These are phyloP conservation scores for Cuniculus paca DNA, from an alignment of 2,797 vertebrate genomes.

Conservation along the genomic window DNA sequence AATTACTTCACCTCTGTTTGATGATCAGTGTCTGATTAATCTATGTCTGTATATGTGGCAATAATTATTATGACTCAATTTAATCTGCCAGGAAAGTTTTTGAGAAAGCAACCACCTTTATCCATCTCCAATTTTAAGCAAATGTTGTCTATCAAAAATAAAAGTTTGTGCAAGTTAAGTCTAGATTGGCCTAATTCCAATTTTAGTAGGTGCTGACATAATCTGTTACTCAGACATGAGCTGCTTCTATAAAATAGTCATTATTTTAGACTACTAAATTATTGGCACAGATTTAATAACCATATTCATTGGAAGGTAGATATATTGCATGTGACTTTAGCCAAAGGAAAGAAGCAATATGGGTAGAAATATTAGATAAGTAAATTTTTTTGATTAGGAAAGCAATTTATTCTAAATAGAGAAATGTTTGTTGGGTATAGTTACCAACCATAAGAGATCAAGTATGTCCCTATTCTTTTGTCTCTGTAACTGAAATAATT, in stretches of 20 bases:
- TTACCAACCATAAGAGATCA: background rate
- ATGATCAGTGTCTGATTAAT: constrained; percentile 19
- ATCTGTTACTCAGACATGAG: background rate
- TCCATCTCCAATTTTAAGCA: background rate
- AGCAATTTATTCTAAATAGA: background rate
- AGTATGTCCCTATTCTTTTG: background rate
- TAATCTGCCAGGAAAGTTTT: constrained; percentile 8
- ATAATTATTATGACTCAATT: constrained; percentile 17
- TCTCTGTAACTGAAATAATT: background rate
- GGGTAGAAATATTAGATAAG: background rate
- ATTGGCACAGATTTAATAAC: constrained; percentile 11
- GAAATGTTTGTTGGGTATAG: constrained; percentile 6
- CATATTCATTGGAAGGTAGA: background rate
- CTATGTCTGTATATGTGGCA: background rate
- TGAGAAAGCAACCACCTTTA: background rate
- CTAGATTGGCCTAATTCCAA: background rate
- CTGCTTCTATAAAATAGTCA: background rate
- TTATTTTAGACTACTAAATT: constrained; percentile 25
- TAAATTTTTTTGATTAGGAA: background rate
- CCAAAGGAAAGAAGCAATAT: background rate
- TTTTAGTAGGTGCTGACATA: background rate
- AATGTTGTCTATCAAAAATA: constrained; percentile 13
- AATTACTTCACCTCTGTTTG: background rate
- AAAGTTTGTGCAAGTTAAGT: background rate
- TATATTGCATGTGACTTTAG: background rate